phyloP scores from a whole-genome alignment of 2,888 invertebrate species.

The Xylota segnis region DNA sequence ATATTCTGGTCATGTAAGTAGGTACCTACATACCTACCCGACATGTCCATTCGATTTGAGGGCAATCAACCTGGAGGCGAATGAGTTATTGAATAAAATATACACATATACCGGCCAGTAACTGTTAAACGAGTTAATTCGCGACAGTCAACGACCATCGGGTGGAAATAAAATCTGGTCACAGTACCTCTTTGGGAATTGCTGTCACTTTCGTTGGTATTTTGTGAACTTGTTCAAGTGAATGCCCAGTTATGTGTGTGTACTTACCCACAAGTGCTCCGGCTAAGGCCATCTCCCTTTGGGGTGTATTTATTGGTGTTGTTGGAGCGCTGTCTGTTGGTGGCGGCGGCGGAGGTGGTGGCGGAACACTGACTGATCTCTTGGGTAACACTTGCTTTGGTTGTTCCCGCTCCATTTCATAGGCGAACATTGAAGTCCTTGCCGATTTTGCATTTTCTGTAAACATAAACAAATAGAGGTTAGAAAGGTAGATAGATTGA shows the following conservation, averaged over 20 bases:
- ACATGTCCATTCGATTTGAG: not conserved
- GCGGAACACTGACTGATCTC: slow-evolving; percentile 82
- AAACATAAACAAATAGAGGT: not conserved
- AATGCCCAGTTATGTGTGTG: not conserved
- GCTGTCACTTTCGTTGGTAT: not conserved
- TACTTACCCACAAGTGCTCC: slow-evolving; percentile 80
- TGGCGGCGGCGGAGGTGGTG: slow-evolving; percentile 85
- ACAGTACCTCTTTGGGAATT: not conserved
- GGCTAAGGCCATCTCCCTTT: slow-evolving; percentile 81
- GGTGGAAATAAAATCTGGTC: not conserved
- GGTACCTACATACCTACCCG: too few relatives aligned
- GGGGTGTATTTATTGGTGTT: slow-evolving; percentile 80
- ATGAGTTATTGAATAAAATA: slow-evolving; percentile 13
- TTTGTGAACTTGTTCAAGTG: slow-evolving; percentile 5
- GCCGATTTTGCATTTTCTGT: slow-evolving; percentile 46
- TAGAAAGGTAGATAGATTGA: too few relatives aligned
- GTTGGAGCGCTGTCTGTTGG: slow-evolving; percentile 81
- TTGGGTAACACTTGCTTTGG: slow-evolving; percentile 73
- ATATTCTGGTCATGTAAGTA: not conserved
- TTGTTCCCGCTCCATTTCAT: slow-evolving; percentile 78
- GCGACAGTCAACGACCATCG: slow-evolving; percentile 37
- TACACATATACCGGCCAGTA: not conserved
- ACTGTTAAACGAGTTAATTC: slow-evolving; percentile 25
- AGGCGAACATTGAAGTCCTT: slow-evolving; percentile 54
- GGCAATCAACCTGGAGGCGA: slow-evolving; percentile 25